A percentile compares a stretch with the other conserved stretches of the same genome.
Conservation (phyloP, 2,888 invertebrate species). For the Galerucella pusilla region DNA sequence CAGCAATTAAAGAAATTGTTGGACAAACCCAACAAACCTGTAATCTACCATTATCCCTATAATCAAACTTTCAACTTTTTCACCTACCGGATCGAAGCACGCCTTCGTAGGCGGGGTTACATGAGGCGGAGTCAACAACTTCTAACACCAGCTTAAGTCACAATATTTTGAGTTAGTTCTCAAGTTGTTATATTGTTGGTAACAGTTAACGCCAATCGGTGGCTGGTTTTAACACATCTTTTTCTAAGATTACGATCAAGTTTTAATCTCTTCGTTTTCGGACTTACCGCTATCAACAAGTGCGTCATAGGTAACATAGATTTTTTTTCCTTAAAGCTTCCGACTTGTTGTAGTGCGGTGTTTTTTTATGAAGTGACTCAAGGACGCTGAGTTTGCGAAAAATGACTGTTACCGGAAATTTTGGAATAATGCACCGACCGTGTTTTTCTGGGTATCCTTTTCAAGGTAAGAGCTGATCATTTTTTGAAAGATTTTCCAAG, state of each 20-base stretch:
- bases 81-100: slow-evolving; percentile 32
- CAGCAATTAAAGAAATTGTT: not conserved
- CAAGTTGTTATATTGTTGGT: slow-evolving; percentile 29
- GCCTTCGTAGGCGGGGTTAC: slow-evolving; percentile 27
- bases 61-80: slow-evolving; percentile 36
- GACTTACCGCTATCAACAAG: not conserved
- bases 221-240: not conserved
- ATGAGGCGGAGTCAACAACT: slow-evolving; percentile 31
- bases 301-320: not conserved
- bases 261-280: not conserved
- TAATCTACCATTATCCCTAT: slow-evolving; percentile 37
- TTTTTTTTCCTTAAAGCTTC: not conserved
- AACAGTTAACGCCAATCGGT: slow-evolving; percentile 2
- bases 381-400: slow-evolving; percentile 37
- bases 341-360: slow-evolving; percentile 8
- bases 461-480: slow-evolving; percentile 59
- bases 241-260: not conserved
- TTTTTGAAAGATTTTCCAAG: no score
- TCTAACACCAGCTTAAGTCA: slow-evolving; percentile 51
- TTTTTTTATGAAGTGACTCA: slow-evolving; percentile 30
- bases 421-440: slow-evolving; percentile 65
- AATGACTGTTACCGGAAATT: slow-evolving; percentile 65
- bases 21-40: slow-evolving; percentile 12
- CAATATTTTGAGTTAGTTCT: slow-evolving; percentile 54
- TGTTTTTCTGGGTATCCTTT: slow-evolving; percentile 66